A percentile compares a stretch with the other conserved stretches of the same genome.
Conservation (phyloP, 2,888 invertebrate species). For the Tanaodytes sp. region DNA sequence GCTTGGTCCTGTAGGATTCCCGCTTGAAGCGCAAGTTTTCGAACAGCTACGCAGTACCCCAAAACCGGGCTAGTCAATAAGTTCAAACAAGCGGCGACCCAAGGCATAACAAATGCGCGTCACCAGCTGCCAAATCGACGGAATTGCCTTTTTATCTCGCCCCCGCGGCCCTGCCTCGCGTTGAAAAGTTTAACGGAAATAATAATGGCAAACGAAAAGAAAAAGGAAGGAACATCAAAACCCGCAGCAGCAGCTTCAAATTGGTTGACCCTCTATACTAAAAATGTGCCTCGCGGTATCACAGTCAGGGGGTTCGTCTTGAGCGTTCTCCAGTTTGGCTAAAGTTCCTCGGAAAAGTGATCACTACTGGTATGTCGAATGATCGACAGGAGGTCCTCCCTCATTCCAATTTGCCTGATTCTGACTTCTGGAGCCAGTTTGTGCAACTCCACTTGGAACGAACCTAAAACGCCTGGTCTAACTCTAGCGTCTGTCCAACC, state of each 20-base stretch:
- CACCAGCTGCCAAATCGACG: neutral
- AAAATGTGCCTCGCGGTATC: conserved; percentile 29
- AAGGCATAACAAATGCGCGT: conserved; percentile 64
- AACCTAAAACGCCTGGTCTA: conserved; percentile 9
- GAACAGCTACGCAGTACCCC: conserved; percentile 66
- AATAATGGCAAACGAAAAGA: conserved; percentile 8
- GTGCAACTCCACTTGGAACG: conserved; percentile 63
- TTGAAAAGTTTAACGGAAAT: conserved; percentile 1
- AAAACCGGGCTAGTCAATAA: conserved; percentile 66
- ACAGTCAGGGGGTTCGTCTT: conserved; percentile 48
- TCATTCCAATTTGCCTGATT: conserved; percentile 82
- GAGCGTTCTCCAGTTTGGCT: conserved; percentile 58
- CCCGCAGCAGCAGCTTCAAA: conserved; percentile 39
- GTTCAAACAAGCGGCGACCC: conserved; percentile 68
- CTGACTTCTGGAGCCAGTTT: conserved; percentile 77
- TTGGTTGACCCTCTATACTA: conserved; percentile 38
- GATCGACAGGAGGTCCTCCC: conserved; percentile 82
- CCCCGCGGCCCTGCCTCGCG: too few relatives aligned
- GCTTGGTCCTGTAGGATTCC: conserved; percentile 63
- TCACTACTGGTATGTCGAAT: conserved; percentile 86
- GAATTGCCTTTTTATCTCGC: too few relatives aligned
- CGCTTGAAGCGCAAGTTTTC: conserved; percentile 64
- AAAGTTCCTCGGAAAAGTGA: conserved; percentile 81
- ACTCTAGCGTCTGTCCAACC: too few relatives aligned
- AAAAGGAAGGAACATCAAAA: neutral